These are phyloP conservation scores for Aquatica leii DNA, from an alignment of 2,888 invertebrate genomes.

Conservation along the genomic window DNA sequence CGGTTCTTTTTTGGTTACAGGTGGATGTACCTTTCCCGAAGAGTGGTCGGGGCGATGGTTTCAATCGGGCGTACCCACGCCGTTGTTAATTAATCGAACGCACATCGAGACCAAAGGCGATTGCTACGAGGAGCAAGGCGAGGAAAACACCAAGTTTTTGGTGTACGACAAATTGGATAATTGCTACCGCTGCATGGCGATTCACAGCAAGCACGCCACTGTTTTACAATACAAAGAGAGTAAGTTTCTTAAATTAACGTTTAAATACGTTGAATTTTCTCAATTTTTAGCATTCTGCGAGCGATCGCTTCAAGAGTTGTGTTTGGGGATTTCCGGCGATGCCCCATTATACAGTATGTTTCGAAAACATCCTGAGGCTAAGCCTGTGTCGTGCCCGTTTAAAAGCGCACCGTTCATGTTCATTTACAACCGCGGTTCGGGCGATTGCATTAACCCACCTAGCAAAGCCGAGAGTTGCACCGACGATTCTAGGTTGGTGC, in stretches of 20 bases:
- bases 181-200: conserved; percentile 79
- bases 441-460: conserved; percentile 77
- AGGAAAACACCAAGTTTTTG: conserved; percentile 73
- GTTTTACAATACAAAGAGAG: conserved; percentile 86
- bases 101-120: conserved; percentile 74
- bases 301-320: conserved; percentile 68
- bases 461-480: conserved; percentile 86
- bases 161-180: conserved; percentile 71
- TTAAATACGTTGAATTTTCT: neutral
- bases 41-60: conserved; percentile 79
- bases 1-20: conserved; percentile 57
- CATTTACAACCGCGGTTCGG: conserved; percentile 78
- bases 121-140: conserved; percentile 70
- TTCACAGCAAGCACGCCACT: conserved; percentile 78
- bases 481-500: conserved; percentile 78
- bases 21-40: conserved; percentile 74
- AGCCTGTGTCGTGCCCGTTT: conserved; percentile 77
- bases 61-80: conserved; percentile 71
- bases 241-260: conserved; percentile 61
- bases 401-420: conserved; percentile 82
- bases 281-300: conserved; percentile 68
- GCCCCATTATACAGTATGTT: conserved; percentile 79
- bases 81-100: conserved; percentile 69
- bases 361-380: conserved; percentile 72
- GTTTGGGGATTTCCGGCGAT: conserved; percentile 74